Percentiles rank a stretch among this genome's conserved stretches.
phyloP scores from a whole-genome alignment of 2,113 vertebrate genomes.

The Leptosomus discolor region DNA sequence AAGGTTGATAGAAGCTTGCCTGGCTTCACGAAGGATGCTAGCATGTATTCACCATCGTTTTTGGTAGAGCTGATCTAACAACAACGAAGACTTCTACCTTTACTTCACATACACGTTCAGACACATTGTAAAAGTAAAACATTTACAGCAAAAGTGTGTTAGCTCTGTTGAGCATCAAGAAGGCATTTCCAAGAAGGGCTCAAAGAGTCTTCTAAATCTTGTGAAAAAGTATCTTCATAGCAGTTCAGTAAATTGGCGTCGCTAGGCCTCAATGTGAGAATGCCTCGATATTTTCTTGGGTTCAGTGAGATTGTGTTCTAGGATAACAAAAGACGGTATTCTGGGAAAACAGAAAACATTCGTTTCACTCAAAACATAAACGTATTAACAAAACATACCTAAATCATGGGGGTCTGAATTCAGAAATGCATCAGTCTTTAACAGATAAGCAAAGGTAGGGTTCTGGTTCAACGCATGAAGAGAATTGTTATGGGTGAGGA shows the following conservation, averaged over 20 bases:
- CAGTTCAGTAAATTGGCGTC: not conserved
- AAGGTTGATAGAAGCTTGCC: not conserved
- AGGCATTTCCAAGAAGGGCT: not conserved
- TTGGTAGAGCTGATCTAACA: not conserved
- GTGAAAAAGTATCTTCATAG: not conserved
- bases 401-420: not conserved
- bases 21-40: not conserved
- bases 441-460: not conserved
- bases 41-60: accelerated
- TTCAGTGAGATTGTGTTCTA: not conserved
- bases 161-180: not conserved
- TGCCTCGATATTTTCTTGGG: not conserved
- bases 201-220: not conserved
- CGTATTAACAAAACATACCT: not conserved
- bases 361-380: not conserved
- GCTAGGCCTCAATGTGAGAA: not conserved
- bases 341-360: not conserved
- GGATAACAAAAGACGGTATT: not conserved
- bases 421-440: not conserved
- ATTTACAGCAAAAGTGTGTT: not conserved
- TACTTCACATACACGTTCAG: not conserved
- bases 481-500: not conserved
- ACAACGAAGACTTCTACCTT: not conserved
- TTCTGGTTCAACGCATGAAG: not conserved
- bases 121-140: not conserved